Percentiles rank a stretch among this genome's conserved stretches.
Evolutionary conservation across 2,113 vertebrate species (phyloP).

Genomic region (Poeciliopsis retropinna): DNA sequence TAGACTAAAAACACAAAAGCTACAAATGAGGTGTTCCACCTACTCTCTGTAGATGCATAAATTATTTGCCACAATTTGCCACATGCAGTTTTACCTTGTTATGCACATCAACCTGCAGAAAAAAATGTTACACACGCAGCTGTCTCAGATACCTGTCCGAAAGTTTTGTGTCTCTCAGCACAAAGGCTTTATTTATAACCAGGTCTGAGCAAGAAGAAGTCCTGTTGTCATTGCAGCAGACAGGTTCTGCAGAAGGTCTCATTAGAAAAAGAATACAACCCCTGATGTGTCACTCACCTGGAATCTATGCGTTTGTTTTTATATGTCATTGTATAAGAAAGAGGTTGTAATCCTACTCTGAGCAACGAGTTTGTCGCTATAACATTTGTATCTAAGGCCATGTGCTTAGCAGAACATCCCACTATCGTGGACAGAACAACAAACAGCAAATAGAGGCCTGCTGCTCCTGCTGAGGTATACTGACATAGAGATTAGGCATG

Average conservation of each 20-base stretch:
- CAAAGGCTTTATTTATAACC: conserved; percentile 47
- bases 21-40: conserved; percentile 26
- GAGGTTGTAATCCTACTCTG: conserved; percentile 19
- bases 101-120: conserved; percentile 30
- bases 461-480: not conserved
- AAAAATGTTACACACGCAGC: conserved; percentile 20
- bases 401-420: not conserved
- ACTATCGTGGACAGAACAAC: conserved; percentile 17
- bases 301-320: not conserved
- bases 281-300: conserved; percentile 8
- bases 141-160: conserved; percentile 5
- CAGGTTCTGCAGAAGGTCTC: conserved; percentile 40
- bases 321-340: not conserved
- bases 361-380: conserved; percentile 30
- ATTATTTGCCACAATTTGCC: conserved; percentile 31
- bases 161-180: conserved; percentile 18
- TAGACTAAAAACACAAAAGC: conserved; percentile 24
- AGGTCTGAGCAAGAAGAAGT: conserved; percentile 29
- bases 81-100: conserved; percentile 34
- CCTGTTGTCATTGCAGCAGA: conserved; percentile 42
- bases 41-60: conserved; percentile 17
- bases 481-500: not conserved
- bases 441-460: not conserved
- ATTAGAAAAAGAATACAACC: conserved; percentile 40
- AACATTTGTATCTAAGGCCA: not conserved